phyloP scores from a whole-genome alignment of 1,140 invertebrate genomes.

The Globodera rostochiensis region DNA sequence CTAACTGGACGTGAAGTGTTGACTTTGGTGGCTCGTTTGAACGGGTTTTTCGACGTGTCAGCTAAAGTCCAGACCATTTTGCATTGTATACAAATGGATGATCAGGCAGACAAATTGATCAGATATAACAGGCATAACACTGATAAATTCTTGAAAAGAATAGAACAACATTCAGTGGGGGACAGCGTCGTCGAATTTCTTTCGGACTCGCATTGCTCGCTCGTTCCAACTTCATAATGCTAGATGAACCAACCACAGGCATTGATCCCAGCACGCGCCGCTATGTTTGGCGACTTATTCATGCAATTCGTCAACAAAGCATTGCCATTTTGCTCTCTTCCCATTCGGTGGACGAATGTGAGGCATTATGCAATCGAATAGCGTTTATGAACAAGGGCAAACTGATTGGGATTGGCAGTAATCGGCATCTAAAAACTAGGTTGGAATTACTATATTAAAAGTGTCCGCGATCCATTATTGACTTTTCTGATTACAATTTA shows the following conservation, averaged over 20 bases:
- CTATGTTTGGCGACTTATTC: slow-evolving; percentile 69
- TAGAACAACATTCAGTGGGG: slow-evolving; percentile 68
- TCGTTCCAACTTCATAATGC: slow-evolving; percentile 44
- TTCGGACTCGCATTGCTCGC: slow-evolving; percentile 52
- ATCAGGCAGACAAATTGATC: slow-evolving; percentile 45
- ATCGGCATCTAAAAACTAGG: slow-evolving; percentile 73
- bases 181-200: slow-evolving; percentile 51
- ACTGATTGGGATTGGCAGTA: slow-evolving; percentile 75
- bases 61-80: slow-evolving; percentile 41
- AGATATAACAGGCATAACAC: slow-evolving; percentile 34
- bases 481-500: not conserved
- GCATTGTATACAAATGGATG: slow-evolving; percentile 34
- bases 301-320: slow-evolving; percentile 47
- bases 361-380: slow-evolving; percentile 71
- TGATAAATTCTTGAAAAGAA: too few relatives aligned
- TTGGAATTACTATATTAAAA: not conserved
- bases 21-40: slow-evolving; percentile 42
- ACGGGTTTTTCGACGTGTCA: slow-evolving; percentile 44
- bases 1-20: slow-evolving; percentile 49
- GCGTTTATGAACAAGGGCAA: slow-evolving; percentile 85
- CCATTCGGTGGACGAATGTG: slow-evolving; percentile 65
- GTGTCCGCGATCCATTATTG: slow-evolving; percentile 16
- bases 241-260: slow-evolving; percentile 54
- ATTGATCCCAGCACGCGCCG: slow-evolving; percentile 71
- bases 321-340: slow-evolving; percentile 60